Percentiles rank a stretch among this genome's conserved stretches.
phyloP scores from a whole-genome alignment of 2,113 vertebrate species.

The Grallaria varia region DNA sequence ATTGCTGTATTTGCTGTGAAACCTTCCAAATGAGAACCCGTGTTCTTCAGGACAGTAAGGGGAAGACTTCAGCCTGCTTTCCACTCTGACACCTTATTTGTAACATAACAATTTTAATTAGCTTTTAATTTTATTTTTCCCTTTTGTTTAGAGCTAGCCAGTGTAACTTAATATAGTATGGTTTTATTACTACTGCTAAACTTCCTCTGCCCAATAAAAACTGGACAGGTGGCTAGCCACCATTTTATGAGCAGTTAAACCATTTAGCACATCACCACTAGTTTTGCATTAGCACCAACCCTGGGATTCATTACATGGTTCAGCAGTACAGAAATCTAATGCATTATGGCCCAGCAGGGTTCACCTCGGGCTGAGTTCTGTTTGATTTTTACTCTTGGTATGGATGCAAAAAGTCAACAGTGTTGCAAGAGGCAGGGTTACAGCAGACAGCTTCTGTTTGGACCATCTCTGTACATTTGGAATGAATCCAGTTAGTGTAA shows the following conservation, averaged over 20 bases:
- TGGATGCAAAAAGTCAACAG: background rate
- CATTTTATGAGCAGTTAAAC: constrained; percentile 52
- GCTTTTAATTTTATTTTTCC: background rate
- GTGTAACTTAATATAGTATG: background rate
- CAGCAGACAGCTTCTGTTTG: background rate
- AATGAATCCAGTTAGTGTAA: background rate
- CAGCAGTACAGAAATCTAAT: background rate
- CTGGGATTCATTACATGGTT: constrained; percentile 48
- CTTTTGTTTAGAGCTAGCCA: background rate
- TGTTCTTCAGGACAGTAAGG: background rate
- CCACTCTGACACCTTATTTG: background rate
- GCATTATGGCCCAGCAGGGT: constrained; percentile 6
- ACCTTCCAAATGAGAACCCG: background rate
- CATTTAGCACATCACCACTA: constrained; percentile 42
- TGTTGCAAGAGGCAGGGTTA: background rate
- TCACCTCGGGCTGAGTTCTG: background rate
- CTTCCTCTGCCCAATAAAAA: background rate
- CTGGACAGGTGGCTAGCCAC: constrained; percentile 24
- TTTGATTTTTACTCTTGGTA: background rate
- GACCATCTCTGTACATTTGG: background rate
- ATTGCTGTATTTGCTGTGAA: background rate
- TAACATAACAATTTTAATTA: background rate
- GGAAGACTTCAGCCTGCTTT: background rate
- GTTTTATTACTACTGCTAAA: background rate
- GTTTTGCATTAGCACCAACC: constrained; percentile 31